phyloP scores from a whole-genome alignment of 2,113 vertebrate genomes.

The Ammodytes dubius region DNA sequence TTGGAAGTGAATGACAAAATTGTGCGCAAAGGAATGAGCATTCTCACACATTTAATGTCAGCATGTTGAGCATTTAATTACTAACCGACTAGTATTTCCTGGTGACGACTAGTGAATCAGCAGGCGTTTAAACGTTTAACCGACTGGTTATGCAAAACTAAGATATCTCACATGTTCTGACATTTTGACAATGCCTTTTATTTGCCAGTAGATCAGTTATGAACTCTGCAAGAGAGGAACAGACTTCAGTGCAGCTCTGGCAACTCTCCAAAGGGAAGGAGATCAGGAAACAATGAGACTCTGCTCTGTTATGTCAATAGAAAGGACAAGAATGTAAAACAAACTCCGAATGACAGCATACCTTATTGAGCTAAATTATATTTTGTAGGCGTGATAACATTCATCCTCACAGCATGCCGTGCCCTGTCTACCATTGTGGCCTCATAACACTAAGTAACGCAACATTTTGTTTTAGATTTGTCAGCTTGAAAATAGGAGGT shows the following conservation, averaged over 20 bases:
- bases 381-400: background rate
- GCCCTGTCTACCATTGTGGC: background rate
- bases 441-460: background rate
- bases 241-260: background rate
- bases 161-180: background rate
- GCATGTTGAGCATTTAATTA: no score
- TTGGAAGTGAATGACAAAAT: background rate
- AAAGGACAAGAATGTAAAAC: constrained; percentile 1
- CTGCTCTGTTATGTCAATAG: constrained; percentile 1
- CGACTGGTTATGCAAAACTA: background rate
- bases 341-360: background rate
- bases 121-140: no score
- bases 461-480: background rate
- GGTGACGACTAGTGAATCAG: no score
- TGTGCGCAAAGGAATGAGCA: background rate
- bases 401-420: background rate
- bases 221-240: background rate
- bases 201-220: no score
- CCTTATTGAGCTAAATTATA: background rate
- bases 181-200: background rate
- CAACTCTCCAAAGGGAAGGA: background rate
- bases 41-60: background rate
- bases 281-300: background rate
- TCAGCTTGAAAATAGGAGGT: background rate
- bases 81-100: no score